phyloP scores from a whole-genome alignment of 2,888 invertebrate genomes.

The Linyphia triangularis region DNA sequence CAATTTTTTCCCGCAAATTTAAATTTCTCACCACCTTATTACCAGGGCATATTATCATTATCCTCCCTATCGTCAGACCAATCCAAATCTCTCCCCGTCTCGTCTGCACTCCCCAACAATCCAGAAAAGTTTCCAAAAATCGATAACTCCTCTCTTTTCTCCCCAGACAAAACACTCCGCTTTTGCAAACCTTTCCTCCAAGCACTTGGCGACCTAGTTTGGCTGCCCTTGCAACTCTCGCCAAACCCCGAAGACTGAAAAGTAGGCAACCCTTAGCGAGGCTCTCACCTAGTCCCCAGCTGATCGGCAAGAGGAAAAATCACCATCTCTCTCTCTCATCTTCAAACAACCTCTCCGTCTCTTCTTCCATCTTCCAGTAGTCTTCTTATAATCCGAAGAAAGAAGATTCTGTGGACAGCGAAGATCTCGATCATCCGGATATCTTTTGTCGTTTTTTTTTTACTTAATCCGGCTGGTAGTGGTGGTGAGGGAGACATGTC shows the following conservation, averaged over 20 bases:
- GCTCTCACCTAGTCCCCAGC: conserved; percentile 64
- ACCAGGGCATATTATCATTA: too few species aligned
- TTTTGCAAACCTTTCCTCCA: not conserved
- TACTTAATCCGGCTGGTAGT: too few species aligned
- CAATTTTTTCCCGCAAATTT: too few species aligned
- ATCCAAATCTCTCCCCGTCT: too few species aligned
- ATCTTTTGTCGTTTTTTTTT: too few species aligned
- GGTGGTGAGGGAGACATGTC: not conserved
- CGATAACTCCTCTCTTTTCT: not conserved
- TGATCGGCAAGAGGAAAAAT: conserved; percentile 48
- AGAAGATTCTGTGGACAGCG: not conserved
- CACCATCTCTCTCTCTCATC: not conserved
- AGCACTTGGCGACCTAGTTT: conserved; percentile 11
- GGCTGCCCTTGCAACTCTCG: not conserved
- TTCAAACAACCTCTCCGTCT: conserved; percentile 38
- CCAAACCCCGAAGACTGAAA: not conserved
- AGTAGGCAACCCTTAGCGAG: conserved; percentile 48
- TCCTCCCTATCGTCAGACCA: too few species aligned
- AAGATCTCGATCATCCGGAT: not conserved
- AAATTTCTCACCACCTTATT: too few species aligned
- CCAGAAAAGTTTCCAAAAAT: too few species aligned
- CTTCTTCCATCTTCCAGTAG: not conserved
- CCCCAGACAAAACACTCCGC: not conserved
- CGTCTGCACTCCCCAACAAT: too few species aligned
- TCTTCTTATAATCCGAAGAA: not conserved